Percentiles rank a stretch among this genome's conserved stretches.
Conservation (phyloP, 2,888 invertebrate species). For the Megastigmus dorsalis region DNA sequence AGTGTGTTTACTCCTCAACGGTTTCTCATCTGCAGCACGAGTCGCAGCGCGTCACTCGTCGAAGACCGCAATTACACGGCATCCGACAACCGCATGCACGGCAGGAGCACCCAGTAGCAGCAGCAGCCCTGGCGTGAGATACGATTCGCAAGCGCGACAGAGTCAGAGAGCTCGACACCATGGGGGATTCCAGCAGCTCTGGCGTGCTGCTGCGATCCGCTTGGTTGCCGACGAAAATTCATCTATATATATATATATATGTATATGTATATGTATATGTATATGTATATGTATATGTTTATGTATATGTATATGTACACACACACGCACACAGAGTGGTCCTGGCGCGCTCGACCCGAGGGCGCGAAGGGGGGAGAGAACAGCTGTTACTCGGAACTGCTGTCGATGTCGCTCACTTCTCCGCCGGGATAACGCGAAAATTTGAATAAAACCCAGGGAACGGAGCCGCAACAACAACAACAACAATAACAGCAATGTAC, state of each 20-base stretch:
- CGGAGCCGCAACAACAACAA: too few relatives aligned
- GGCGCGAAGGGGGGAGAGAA: too few relatives aligned
- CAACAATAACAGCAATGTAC: too few relatives aligned
- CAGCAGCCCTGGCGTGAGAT: not conserved
- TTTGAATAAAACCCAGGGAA: conserved; percentile 45
- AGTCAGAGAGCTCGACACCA: not conserved
- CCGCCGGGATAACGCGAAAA: conserved; percentile 44
- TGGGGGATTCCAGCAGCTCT: not conserved
- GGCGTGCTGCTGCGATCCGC: not conserved
- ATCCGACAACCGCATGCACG: conserved; percentile 28
- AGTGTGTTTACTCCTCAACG: not conserved
- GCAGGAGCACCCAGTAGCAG: too few relatives aligned
- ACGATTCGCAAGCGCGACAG: not conserved
- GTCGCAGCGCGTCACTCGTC: conserved; percentile 6
- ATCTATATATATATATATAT: too few relatives aligned
- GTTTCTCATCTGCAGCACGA: not conserved
- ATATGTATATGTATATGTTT: too few relatives aligned
- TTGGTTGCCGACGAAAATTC: not conserved
- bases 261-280: too few relatives aligned
- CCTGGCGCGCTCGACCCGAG: too few relatives aligned
- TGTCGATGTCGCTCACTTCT: conserved; percentile 7
- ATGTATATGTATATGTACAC: too few relatives aligned
- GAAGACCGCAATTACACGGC: conserved; percentile 32
- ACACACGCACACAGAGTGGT: too few relatives aligned
- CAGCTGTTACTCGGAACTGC: too few relatives aligned